Base-by-base conservation (phyloP, 1,140 invertebrate genomes). In the Metaphire vulgaris region DNA sequence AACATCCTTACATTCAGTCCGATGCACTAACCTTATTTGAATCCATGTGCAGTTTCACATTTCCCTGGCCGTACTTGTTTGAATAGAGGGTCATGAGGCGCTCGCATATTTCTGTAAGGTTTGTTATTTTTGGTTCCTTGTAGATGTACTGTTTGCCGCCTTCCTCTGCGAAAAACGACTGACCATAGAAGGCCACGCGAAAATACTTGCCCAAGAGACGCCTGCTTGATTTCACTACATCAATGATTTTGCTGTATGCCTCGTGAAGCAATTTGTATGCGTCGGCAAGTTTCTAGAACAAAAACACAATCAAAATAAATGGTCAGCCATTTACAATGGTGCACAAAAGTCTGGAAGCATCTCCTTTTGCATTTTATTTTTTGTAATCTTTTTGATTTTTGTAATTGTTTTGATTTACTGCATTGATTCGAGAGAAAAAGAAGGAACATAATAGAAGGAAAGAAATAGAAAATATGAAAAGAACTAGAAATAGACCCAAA, bases 121-220 rank as follows among this genome's bases (percentile, higher is more conserved):
- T 92, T 1, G 96, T 98, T 1, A 98, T 89, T 86, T 97, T 96
- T 0, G 95, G 95, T 84, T 98, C 95, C 84, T 97, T 97, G 82
- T 98, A 98, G 78, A 98, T 91, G 82, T 93, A 98, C 82, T 97
- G 94, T 30, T 93, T 89, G 0, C 92, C 92, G 83, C 92, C 91
- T 80, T 97, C 95, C 79, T 95, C 93, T 82, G 96, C 95, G 85
- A 97, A 97, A 75, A 56, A 69, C 67, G 65, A 28, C 79, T 90
- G 88, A 68, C 92, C 92, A 83, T 90, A 93, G 83, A 94, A 93
- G 6, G 91, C 91, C 0, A 96, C 92, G 78, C 92, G 87, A 86
- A 95, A 98, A 86, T 94, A 97, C 79, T 92, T 90, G 0, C 95
- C 96, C 21, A 98, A 87, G 77, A 98, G 88, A 76, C 96, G 86